phyloP scores from a whole-genome alignment of 2,797 vertebrate genomes.

The Trachurus trachurus region DNA sequence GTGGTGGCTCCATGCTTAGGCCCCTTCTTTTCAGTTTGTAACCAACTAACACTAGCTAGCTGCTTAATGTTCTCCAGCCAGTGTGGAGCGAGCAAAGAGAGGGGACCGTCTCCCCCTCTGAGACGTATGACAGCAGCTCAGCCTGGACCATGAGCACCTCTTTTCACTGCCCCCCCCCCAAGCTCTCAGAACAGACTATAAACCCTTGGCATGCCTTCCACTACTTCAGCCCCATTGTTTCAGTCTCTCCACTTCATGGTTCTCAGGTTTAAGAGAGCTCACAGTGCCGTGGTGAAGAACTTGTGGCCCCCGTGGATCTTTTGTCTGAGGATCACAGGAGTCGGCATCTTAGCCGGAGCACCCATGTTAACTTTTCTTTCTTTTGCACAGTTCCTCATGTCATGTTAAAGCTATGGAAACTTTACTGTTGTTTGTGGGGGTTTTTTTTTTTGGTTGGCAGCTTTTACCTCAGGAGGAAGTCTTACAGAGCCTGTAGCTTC shows the following conservation, averaged over 20 bases:
- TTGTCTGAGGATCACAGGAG: conserved; percentile 69
- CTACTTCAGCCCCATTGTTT: conserved; percentile 77
- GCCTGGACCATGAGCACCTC: conserved; percentile 59
- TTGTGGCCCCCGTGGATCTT: conserved; percentile 63
- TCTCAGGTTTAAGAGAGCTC: conserved; percentile 68
- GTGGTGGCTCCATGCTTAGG: conserved; percentile 81
- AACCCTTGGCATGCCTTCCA: conserved; percentile 79
- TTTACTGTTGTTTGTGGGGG: conserved; percentile 44
- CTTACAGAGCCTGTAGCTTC: conserved; percentile 21
- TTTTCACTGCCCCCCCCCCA: conserved; percentile 62
- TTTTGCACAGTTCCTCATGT: conserved; percentile 37
- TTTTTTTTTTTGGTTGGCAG: background rate
- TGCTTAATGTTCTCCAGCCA: conserved; percentile 68
- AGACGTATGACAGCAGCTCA: conserved; percentile 66
- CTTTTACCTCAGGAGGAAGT: conserved; percentile 29
- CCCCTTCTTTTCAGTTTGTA: conserved; percentile 80
- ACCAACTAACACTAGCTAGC: conserved; percentile 64
- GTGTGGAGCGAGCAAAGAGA: conserved; percentile 39
- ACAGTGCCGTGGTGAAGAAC: conserved; percentile 50
- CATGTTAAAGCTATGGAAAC: conserved; percentile 35
- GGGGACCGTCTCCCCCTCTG: conserved; percentile 58
- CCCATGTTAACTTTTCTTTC: conserved; percentile 49
- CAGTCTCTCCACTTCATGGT: conserved; percentile 60
- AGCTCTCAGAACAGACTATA: conserved; percentile 75
- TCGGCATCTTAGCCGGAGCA: conserved; percentile 41